Base-by-base conservation (phyloP, 2,888 invertebrate genomes). In the Agonopterix subpropinquella region DNA sequence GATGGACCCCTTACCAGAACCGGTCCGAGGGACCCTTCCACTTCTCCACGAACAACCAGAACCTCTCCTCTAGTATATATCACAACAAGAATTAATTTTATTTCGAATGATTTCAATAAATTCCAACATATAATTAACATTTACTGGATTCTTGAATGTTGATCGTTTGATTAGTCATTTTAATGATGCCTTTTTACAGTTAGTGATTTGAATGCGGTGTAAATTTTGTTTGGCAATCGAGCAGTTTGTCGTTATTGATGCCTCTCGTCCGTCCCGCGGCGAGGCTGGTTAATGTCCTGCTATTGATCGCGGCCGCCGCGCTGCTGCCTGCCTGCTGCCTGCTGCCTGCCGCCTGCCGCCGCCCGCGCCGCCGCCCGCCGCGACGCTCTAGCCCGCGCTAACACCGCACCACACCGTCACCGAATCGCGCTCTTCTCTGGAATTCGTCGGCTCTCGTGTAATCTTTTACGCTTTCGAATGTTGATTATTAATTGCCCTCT, bases 381-480 rank as follows among this genome's bases (percentile, higher is more conserved):
- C 49, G 43, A 56, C 58, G 59, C 64, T 69, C 65, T 3, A 11
- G 42, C 61, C 60, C 62, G 66, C 65, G 28, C 18, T 4, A 3
- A 56, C 11, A 41, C 11, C n/a, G 4, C 11, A 8, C 41, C 41
- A 13, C 28, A 28, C 5, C 28, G 4, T 28, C 28, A 28, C 45
- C 45, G 7, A 11, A 45, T 7, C 58, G 59, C 64, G 70, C 65
- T 61, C 60, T 62, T 67, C 65, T 58, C 61, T 72, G 71, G 76
- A 79, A 80, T 80, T 80, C 71, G 70, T 72, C 77, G 76, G 73
- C 71, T 72, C 70, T 74, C 75, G 77, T 80, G 74, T 80, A 78
- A 81, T 80, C 79, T 80, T 80, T 79, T 77, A 82, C 80, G 81
- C 80, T 82, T 81, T 82, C 80, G 64, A 80, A 81, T 78, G 75